Evolutionary conservation across 2,888 invertebrate genomes (phyloP), one percentile per base, ranked within the genome.

Genomic region (Azorinus chamasolen): DNA sequence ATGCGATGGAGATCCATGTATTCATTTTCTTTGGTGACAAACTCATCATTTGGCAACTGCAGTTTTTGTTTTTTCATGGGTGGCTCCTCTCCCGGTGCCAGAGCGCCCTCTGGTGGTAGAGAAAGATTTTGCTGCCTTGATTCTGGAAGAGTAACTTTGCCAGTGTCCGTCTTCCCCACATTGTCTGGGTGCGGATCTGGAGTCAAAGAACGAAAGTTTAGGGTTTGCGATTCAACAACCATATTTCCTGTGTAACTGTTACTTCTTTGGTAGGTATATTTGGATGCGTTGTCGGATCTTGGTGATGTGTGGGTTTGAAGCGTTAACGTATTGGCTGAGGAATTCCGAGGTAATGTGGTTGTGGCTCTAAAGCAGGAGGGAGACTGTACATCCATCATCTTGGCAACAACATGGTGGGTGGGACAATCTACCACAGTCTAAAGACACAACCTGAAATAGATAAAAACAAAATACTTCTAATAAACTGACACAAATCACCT

Each of bases 161-260:
- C 46, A 18, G 61, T 39, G 50, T 71, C 65, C 0, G 57, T 46
- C 61, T 81, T 81, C n/a, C 75, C 74, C 24, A 76, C 77, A 75
- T 69, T 83, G 61, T 86, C 86, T 50, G 86, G 86, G 62, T 80
- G 84, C 18, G 83, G 71, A 41, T 82, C 82, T 5, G 82, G 79
- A 8, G 82, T 73, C 76, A 79, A 73, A 20, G 82, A 76, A 24
- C 77, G 70, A 72, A 82, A 79, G 65, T 83, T 83, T 39, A 82
- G 80, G 27, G 83, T 77, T 55, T 86, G 86, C n/a, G 83, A 70
- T 72, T 86, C 86, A 27, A 86, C 86, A 73, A 86, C 84, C 86
- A 86, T 86, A 46, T 73, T 79, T 58, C 66, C 73, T 48, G 69
- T 58, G 27, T 76, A 80, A 50, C 80, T 80, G 46, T 71, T 73